Base-by-base conservation (phyloP, 2,888 invertebrate species). In the Branchipolynoe longqiensis region DNA sequence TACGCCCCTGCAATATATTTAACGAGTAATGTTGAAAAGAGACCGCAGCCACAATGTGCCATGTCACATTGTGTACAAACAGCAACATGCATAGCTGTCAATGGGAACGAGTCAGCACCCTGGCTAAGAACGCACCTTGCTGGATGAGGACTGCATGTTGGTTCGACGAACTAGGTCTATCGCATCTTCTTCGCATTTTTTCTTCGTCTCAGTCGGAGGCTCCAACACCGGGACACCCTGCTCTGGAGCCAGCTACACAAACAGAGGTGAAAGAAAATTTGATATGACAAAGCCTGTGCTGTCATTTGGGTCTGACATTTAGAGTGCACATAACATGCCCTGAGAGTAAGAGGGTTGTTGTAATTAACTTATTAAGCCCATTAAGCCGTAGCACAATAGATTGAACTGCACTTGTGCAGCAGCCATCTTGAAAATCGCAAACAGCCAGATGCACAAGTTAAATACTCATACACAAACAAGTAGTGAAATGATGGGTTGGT, bases 131-230 rank as follows among this genome's bases (percentile, higher is more conserved):
- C n/a, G 31, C 28, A 58, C 82, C 82, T 82, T 82, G 36, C 58
- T 82, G 22, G n/a, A 36, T 28, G 25, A 25, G 18, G 82, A 31
- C 28, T 64, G 36, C 12, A 33, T 48, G 56, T 84, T 85, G 25
- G 58, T 31, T 6, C 64, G 28, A 12, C 56, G 84, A 18, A 98
- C 97, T 90, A 98, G 95, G 86, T 96, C 95, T 58, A 95, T 94
- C 8, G 98, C 98, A 93, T 98, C 97, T 90, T 97, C 96, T 28
- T 96, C 95, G 92, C 97, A 98, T 93, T 96, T 96, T 92, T 97
- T 97, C 89, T 97, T 95, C 59, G 98, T 95, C 93, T 97, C 97
- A 87, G 97, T 96, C 0, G 98, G 98, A 18, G 97, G 97, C 84
- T 98, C 94, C 96, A 98, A 97, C 0, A 97, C 97, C 36, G 92